Evolutionary conservation across 2,888 invertebrate genomes (phyloP).

Genomic region (Taphrorychus bicolor): DNA sequence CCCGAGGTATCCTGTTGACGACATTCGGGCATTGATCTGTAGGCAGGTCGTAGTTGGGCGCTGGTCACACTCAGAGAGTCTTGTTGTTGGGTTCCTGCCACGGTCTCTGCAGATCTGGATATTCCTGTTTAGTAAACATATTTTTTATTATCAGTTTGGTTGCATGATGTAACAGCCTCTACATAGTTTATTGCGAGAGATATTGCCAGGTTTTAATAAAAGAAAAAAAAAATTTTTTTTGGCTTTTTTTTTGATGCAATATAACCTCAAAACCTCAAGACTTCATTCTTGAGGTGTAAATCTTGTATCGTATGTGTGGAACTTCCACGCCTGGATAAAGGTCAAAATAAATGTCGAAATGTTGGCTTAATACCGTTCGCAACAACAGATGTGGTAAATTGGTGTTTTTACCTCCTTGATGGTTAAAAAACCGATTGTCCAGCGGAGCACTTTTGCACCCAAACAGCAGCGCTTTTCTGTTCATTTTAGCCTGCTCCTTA

Average conservation of each 20-base stretch:
- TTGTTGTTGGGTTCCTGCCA: constrained; percentile 16
- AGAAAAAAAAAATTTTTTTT: too few species aligned
- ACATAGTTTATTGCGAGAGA: background rate
- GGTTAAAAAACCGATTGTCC: constrained; percentile 46
- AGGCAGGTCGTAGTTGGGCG: constrained; percentile 1
- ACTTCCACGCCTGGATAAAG: too few species aligned
- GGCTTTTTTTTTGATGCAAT: too few species aligned
- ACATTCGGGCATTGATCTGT: constrained; percentile 34
- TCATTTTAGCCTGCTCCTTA: constrained; percentile 49
- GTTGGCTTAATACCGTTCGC: background rate
- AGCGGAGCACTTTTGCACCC: constrained; percentile 54
- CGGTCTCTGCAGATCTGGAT: constrained; percentile 43
- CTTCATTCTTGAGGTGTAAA: too few species aligned
- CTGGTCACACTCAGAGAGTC: background rate
- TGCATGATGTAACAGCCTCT: too few species aligned
- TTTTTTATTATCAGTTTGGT: too few species aligned
- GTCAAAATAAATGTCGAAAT: background rate
- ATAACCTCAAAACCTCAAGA: too few species aligned
- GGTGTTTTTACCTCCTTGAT: constrained; percentile 41
- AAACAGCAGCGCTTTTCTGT: constrained; percentile 54
- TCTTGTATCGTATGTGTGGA: too few species aligned
- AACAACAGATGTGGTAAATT: background rate
- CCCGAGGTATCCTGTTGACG: constrained; percentile 13
- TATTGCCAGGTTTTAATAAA: too few species aligned
- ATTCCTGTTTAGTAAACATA: too few species aligned